phyloP scores from a whole-genome alignment of 2,797 vertebrate species.

The Paguma larvata region DNA sequence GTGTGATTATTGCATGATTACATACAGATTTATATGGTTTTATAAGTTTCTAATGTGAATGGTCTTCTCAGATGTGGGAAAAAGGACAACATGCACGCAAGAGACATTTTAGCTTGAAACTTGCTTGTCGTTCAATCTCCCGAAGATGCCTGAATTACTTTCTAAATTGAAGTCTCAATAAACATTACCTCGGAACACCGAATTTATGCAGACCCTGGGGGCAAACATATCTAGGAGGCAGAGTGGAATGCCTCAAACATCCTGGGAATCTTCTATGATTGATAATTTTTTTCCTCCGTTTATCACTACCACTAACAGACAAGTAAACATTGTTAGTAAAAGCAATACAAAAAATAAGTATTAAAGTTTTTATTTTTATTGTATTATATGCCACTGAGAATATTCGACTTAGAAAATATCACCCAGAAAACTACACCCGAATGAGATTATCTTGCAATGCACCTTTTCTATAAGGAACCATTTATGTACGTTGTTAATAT shows the following conservation, averaged over 20 bases:
- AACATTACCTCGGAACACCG: background rate
- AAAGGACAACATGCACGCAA: background rate
- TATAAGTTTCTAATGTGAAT: background rate
- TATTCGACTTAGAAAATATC: slow-evolving; percentile 31
- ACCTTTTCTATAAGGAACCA: background rate
- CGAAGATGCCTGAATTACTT: background rate
- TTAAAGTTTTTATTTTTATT: slow-evolving; percentile 29
- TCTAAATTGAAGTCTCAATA: background rate
- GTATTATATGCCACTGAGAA: background rate
- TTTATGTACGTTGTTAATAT: background rate
- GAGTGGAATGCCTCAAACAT: background rate
- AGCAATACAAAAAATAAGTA: background rate
- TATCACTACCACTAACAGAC: background rate
- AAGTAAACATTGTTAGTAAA: background rate
- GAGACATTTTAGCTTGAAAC: background rate
- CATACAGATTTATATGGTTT: background rate
- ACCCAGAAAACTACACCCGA: background rate
- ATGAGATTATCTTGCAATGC: background rate
- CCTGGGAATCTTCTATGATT: background rate
- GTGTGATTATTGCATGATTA: background rate
- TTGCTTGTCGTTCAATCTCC: background rate
- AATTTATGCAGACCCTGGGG: background rate
- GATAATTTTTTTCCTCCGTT: background rate
- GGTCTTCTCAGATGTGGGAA: background rate
- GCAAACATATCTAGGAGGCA: slow-evolving; percentile 28